Evolutionary conservation across 2,888 invertebrate genomes (phyloP).

Genomic region (Blastobasis adustella): DNA sequence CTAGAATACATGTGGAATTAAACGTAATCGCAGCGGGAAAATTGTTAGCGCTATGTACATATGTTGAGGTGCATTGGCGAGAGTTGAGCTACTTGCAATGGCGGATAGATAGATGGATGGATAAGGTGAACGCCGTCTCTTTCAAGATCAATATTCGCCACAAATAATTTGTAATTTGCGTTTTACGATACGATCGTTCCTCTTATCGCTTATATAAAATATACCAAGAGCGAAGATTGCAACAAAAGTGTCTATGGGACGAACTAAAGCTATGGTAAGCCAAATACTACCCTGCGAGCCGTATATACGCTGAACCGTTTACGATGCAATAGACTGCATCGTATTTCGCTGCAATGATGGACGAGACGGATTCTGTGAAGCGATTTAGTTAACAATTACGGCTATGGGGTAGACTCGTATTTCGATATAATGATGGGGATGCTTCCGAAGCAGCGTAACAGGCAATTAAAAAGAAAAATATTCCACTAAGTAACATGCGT

Average conservation of each 20-base stretch:
- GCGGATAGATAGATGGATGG: too few species aligned
- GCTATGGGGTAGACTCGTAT: not conserved
- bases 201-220: not conserved
- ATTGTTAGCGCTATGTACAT: too few species aligned
- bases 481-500: not conserved
- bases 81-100: too few species aligned
- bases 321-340: not conserved
- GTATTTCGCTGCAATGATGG: not conserved
- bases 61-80: too few species aligned
- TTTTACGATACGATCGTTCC: not conserved
- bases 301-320: not conserved
- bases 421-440: not conserved
- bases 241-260: not conserved
- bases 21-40: too few species aligned
- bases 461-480: not conserved
- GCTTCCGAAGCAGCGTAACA: not conserved
- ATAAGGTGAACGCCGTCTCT: too few species aligned
- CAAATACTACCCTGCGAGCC: not conserved
- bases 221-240: not conserved
- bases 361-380: not conserved
- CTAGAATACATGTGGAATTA: too few species aligned
- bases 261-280: not conserved
- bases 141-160: not conserved
- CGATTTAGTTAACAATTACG: not conserved
- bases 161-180: not conserved